Evolutionary conservation across 2,888 invertebrate genomes (phyloP), one percentile per base, ranked within the genome.

Genomic region (Xestobium rufovillosum): DNA sequence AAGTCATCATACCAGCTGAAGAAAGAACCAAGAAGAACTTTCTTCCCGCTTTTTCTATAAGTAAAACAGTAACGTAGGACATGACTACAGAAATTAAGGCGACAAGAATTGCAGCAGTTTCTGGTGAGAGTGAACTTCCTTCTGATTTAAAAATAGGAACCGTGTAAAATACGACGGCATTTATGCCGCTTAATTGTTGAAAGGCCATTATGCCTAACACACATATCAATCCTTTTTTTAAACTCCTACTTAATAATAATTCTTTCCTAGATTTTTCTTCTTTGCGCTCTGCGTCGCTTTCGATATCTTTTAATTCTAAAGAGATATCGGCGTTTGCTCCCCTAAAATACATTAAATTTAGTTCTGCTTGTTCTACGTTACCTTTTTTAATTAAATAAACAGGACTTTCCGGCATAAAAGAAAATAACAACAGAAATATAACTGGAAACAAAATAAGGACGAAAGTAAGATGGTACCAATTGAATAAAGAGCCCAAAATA

Each of bases 1-100:
- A 76, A 10, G 83, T 51, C 14, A 76, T 68, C 56, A 81, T 78
- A 0, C 80, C 75, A 26, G 72, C 58, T 0, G 81, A 75, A 0
- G 86, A 86, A 25, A 77, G 61, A 2, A 86, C 61, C 1, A 88
- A 69, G 25, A 89, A 70, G 1, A 78, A 61, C 34, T 78, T 73
- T 25, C 88, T 68, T 1, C 89, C 89, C 26, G 80, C 70, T 31
- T 77, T 70, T 63, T 88, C 88, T 36, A 83, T 86, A 16, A 86
- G 71, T 9, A 83, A 50, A 0, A 84, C 84, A 0, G 84, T 82
- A n/a, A 80, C 67, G 19, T 64, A 69, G 0, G 88, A 85, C 0
- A 83, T 79, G 0, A 72, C 51, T 14, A 86, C 70, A 67, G 87
- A 83, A 0, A 88, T 83, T 13, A 69, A 57, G 9, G 82, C 77